A percentile compares a stretch with the other conserved stretches of the same genome.
Conservation (phyloP, 2,113 vertebrate species). For the Chascanopsetta lugubris region DNA sequence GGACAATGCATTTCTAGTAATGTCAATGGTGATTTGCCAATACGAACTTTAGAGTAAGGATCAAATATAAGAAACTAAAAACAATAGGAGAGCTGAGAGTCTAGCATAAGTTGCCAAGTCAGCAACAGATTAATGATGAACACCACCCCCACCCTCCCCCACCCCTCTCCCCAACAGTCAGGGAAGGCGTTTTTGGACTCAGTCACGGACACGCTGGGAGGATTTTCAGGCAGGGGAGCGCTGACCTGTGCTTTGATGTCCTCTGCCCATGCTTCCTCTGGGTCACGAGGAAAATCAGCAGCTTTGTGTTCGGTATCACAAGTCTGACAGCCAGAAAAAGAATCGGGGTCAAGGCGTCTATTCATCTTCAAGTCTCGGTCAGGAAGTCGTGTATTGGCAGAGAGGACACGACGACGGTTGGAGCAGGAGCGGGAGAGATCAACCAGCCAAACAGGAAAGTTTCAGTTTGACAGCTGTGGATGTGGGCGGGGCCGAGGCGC, state of each 20-base stretch:
- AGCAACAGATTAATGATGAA: conserved; percentile 65
- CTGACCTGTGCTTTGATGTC: conserved; percentile 69
- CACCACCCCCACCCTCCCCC: no score
- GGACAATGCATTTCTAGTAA: conserved; percentile 5
- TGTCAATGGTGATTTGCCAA: background rate
- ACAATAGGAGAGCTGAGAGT: conserved; percentile 27
- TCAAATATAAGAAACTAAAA: background rate
- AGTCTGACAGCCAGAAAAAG: conserved; percentile 17
- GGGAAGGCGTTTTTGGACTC: conserved; percentile 50
- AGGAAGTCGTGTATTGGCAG: conserved; percentile 18
- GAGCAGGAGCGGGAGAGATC: conserved; percentile 1
- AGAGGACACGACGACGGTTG: conserved; percentile 1
- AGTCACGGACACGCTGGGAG: conserved; percentile 54
- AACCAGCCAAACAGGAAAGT: conserved; percentile 61
- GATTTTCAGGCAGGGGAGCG: conserved; percentile 48
- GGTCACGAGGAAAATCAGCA: conserved; percentile 57
- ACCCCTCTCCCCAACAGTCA: background rate
- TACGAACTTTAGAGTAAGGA: background rate
- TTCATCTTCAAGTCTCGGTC: background rate
- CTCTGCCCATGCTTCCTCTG: conserved; percentile 35
- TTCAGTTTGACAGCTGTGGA: conserved; percentile 54
- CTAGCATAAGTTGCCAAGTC: conserved; percentile 44
- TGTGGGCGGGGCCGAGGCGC: conserved; percentile 46
- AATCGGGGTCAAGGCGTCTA: conserved; percentile 37
- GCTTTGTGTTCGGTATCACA: conserved; percentile 42